A percentile compares a stretch with the other conserved stretches of the same genome.
phyloP scores from a whole-genome alignment of 2,113 vertebrate species.

The Elgaria multicarinata region DNA sequence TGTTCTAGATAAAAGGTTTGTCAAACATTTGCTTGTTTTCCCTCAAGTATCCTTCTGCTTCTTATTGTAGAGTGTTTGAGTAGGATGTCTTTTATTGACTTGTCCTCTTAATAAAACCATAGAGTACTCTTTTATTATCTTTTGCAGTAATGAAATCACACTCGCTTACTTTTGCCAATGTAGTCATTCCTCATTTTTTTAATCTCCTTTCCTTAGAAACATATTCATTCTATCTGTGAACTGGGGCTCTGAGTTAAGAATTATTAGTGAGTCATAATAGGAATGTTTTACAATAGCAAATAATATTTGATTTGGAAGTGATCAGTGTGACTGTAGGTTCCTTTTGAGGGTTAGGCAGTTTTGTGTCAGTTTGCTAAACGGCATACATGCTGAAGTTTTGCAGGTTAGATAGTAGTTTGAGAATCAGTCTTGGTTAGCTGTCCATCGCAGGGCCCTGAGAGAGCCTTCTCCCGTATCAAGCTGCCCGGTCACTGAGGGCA shows the following conservation, averaged over 20 bases:
- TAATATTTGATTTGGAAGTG: background rate
- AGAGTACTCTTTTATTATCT: background rate
- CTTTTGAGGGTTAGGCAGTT: background rate
- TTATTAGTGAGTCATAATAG: background rate
- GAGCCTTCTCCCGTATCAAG: too few species aligned
- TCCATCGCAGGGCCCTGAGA: too few species aligned
- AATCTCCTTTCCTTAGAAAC: background rate
- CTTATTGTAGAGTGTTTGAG: background rate
- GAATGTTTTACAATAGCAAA: background rate
- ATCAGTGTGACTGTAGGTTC: background rate
- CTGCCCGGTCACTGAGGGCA: too few species aligned
- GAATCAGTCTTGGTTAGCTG: background rate
- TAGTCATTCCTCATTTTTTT: background rate
- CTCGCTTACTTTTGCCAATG: background rate
- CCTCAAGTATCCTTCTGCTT: background rate
- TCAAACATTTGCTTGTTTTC: background rate
- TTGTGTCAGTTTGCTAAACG: background rate
- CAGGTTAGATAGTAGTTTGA: background rate
- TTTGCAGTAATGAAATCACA: background rate
- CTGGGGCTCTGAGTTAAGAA: background rate
- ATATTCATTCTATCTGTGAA: background rate
- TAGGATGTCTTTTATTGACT: background rate
- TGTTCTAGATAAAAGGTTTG: background rate
- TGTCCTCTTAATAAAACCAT: background rate
- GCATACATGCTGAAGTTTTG: background rate